Evolutionary conservation across 1,140 invertebrate genomes (phyloP), one percentile per base, ranked within the genome.

Genomic region (Drosophila hydei): DNA sequence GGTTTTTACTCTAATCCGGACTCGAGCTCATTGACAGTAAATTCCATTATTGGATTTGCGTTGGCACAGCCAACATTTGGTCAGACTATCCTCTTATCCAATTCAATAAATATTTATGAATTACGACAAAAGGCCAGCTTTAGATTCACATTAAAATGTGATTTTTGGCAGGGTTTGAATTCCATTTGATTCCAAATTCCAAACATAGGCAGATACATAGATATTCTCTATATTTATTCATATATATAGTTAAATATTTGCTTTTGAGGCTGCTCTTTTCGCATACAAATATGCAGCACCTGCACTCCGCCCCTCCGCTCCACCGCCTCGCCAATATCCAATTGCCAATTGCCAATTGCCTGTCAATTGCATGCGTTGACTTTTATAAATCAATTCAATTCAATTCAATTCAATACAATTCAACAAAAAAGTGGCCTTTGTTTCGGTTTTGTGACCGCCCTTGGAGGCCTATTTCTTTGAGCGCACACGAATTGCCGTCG

Each of bases 11-110:
- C 11, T 14, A 14, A 14, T 0, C 36, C 12, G 4, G 25, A n/a
- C 63, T 30, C 55, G 40, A 48, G 80, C 83, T 47, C 78, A 77
- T 88, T 88, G 77, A 88, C 75, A 87, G 88, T 87, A 88, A 88
- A 88, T 87, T 87, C 60, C 78, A 75, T 87, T 87, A 87, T 85
- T 87, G 81, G 77, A 85, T 87, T 85, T 85, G 80, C 69, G 80
- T 77, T 80, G 42, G 77, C 19, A 70, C 52, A 55, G 68, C 61
- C 59, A 48, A 72, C 69, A 77, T 63, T 81, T 81, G 79, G 67
- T 62, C 72, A 71, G 67, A 14, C 62, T 25, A 27, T 21, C 33
- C 33, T 11, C 1, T 30, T 11, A 9, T 11, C 65, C 81, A 87
- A 77, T 87, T 81, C 73, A 75, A 87, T 85, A 75, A 85, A 87